Conservation (phyloP, 2,113 vertebrate species). For the Merops nubicus region DNA sequence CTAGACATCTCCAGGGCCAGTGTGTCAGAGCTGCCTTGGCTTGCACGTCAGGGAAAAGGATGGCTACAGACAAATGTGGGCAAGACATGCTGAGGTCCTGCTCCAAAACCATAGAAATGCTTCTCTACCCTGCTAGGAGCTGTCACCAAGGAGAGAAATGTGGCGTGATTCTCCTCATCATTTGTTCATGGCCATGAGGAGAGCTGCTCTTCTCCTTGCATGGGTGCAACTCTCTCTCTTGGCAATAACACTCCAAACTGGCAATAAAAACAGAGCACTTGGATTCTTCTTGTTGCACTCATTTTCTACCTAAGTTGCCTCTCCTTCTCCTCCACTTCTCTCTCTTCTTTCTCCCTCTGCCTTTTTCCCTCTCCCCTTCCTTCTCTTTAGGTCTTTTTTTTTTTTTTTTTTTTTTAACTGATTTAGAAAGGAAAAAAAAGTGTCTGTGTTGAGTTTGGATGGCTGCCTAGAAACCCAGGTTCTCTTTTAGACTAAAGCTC, state of each 20-base stretch:
- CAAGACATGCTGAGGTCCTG: not conserved
- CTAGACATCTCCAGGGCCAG: not conserved
- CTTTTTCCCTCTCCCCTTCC: too few species aligned
- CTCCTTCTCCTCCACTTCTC: not conserved
- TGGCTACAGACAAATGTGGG: not conserved
- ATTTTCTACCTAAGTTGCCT: not conserved
- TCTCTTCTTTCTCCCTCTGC: not conserved
- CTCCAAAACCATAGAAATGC: not conserved
- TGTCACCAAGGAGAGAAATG: not conserved
- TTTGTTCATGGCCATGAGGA: not conserved
- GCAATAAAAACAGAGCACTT: not conserved
- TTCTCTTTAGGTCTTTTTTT: constrained; percentile 4
- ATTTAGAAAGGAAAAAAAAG: constrained; percentile 69
- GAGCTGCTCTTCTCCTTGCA: not conserved
- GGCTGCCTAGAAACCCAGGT: constrained; percentile 72
- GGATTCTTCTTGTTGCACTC: not conserved
- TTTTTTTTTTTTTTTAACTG: not conserved
- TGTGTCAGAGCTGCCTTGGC: not conserved
- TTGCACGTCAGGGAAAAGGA: not conserved
- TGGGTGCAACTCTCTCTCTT: not conserved
- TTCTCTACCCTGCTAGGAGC: not conserved
- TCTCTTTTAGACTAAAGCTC: constrained; percentile 69
- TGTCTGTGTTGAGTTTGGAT: constrained; percentile 77
- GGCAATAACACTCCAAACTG: not conserved
- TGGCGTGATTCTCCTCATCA: not conserved